Percentiles rank a stretch among this genome's conserved stretches.
Evolutionary conservation across 1,140 invertebrate species (phyloP).

Genomic region (Dreissena rostriformis): DNA sequence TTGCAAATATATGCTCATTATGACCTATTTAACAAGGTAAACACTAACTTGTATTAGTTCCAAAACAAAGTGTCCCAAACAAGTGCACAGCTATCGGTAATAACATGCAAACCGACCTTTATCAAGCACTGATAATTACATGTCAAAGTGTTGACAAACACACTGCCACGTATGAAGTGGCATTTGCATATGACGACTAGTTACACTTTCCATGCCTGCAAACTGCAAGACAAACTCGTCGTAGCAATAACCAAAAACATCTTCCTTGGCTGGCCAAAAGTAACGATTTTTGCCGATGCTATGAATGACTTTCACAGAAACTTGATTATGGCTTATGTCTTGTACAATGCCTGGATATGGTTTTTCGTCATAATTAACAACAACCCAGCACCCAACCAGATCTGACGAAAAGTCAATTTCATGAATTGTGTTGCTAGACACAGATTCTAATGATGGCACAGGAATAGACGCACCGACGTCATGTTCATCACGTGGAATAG

Average conservation of each 20-base stretch:
- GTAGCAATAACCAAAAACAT: neutral
- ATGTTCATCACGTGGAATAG: no score
- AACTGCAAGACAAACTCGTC: neutral
- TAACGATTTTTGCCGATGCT: conserved; percentile 22
- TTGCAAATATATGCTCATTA: no score
- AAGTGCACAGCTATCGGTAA: no score
- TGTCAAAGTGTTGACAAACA: neutral
- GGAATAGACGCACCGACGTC: neutral
- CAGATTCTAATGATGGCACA: neutral
- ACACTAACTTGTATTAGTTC: no score
- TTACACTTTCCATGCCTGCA: neutral
- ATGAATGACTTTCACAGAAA: conserved; percentile 2
- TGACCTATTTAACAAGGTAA: no score
- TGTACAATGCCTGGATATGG: conserved; percentile 11
- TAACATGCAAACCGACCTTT: no score
- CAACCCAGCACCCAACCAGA: no score
- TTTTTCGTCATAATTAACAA: neutral
- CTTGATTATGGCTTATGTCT: neutral
- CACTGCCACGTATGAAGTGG: neutral
- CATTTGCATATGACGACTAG: conserved; percentile 3
- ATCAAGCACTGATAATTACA: conserved; percentile 6
- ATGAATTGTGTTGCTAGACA: neutral
- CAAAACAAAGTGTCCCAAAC: no score
- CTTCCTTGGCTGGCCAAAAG: conserved; percentile 15
- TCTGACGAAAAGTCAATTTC: no score